phyloP scores from a whole-genome alignment of 2,888 invertebrate genomes.

The Stictocephala bisonia region DNA sequence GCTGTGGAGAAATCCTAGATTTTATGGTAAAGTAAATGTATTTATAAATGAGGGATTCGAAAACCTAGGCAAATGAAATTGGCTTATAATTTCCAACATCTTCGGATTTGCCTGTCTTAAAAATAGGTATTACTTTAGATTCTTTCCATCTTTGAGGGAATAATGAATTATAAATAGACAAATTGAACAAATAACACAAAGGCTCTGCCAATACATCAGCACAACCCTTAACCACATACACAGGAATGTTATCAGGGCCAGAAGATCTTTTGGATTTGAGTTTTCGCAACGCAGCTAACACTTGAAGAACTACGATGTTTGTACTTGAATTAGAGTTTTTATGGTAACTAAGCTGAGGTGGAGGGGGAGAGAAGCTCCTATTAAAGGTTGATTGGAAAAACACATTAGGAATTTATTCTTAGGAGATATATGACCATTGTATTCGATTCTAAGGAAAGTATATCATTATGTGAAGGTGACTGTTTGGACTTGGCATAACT shows the following conservation, averaged over 20 bases:
- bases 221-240: constrained; percentile 20
- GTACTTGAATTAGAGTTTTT: background rate
- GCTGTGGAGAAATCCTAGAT: no score
- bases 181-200: constrained; percentile 26
- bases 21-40: no score
- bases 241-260: constrained; percentile 16
- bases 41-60: no score
- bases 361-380: no score
- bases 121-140: background rate
- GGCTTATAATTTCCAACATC: background rate
- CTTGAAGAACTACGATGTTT: background rate
- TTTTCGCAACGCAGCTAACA: background rate
- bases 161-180: background rate
- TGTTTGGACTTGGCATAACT: background rate
- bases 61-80: no score
- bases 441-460: background rate
- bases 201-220: background rate
- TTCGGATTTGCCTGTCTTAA: constrained; percentile 1
- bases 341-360: no score
- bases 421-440: background rate
- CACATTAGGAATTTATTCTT: background rate
- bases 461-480: background rate
- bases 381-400: background rate
- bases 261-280: constrained; percentile 4
- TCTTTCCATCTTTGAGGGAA: constrained; percentile 19